phyloP scores from a whole-genome alignment of 2,113 vertebrate genomes.

The Osmerus mordax region DNA sequence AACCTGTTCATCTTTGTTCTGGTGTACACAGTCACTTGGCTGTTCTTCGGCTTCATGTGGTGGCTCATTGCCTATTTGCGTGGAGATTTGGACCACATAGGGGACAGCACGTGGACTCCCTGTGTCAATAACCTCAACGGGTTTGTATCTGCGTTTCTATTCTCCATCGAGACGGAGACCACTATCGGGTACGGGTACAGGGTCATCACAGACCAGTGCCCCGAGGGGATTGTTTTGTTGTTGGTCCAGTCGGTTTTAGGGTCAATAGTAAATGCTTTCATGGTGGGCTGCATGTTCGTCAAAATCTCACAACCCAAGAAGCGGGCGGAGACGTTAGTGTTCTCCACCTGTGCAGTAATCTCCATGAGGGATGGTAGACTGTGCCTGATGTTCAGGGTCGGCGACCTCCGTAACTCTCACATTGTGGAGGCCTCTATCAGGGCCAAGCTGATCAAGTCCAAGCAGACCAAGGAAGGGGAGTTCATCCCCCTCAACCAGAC shows the following conservation, averaged over 20 bases:
- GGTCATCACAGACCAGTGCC: slow-evolving; percentile 98
- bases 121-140: slow-evolving; percentile 97
- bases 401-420: slow-evolving; percentile 98
- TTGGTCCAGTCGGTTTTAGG: slow-evolving; percentile 96
- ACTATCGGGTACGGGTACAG: slow-evolving; percentile 98
- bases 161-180: slow-evolving; percentile 98
- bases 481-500: slow-evolving; percentile 99
- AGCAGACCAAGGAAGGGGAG: slow-evolving; percentile 98
- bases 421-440: slow-evolving; percentile 98
- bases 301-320: slow-evolving; percentile 99
- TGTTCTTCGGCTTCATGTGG: slow-evolving; percentile 98
- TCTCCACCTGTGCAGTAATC: slow-evolving; percentile 95
- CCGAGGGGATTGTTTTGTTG: slow-evolving; percentile 93
- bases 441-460: slow-evolving; percentile 98
- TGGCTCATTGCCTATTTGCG: slow-evolving; percentile 97
- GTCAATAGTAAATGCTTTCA: slow-evolving; percentile 98
- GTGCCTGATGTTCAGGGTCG: slow-evolving; percentile 98
- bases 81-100: slow-evolving; percentile 92
- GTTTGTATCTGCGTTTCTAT: slow-evolving; percentile 97
- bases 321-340: slow-evolving; percentile 95
- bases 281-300: slow-evolving; percentile 99
- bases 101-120: slow-evolving; percentile 89
- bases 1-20: slow-evolving; percentile 96
- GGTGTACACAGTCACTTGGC: slow-evolving; percentile 98
- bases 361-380: slow-evolving; percentile 94